Evolutionary conservation across 2,888 invertebrate species (phyloP).

Genomic region (Mesorhabditis belari): DNA sequence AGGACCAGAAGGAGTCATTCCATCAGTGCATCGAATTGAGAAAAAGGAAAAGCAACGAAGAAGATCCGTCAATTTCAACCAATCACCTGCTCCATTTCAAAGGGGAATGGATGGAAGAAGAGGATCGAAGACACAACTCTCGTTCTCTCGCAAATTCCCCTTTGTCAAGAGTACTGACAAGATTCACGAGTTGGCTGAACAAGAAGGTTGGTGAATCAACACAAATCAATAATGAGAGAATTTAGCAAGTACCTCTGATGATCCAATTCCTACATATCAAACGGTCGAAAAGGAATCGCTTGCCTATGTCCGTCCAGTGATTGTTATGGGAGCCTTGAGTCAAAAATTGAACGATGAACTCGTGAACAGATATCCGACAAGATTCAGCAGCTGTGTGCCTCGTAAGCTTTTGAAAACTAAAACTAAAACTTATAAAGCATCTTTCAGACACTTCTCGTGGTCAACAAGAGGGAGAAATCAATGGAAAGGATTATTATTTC

Average conservation of each 20-base stretch:
- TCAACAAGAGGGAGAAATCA: conserved; percentile 89
- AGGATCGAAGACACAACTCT: conserved; percentile 82
- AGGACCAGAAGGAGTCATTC: conserved; percentile 47
- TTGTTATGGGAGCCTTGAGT: conserved; percentile 93
- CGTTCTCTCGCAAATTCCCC: conserved; percentile 94
- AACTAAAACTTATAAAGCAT: background rate
- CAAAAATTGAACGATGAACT: conserved; percentile 98
- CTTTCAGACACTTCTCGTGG: conserved; percentile 83
- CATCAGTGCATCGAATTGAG: conserved; percentile 64
- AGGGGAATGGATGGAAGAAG: conserved; percentile 39
- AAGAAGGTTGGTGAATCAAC: conserved; percentile 93
- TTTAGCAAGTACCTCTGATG: conserved; percentile 53
- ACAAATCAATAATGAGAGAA: background rate
- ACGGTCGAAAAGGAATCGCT: conserved; percentile 88
- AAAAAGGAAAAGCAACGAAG: conserved; percentile 90
- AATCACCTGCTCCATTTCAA: conserved; percentile 41
- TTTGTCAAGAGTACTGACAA: conserved; percentile 99
- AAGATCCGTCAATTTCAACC: conserved; percentile 69
- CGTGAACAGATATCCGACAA: conserved; percentile 94
- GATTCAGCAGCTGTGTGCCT: conserved; percentile 98
- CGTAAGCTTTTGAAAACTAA: conserved; percentile 70
- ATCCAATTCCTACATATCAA: conserved; percentile 72
- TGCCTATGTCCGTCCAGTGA: conserved; percentile 91
- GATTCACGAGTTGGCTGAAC: conserved; percentile 77
- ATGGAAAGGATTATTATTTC: conserved; percentile 97